Base-by-base conservation (phyloP, 2,888 invertebrate genomes). In the Zonitis immaculata region DNA sequence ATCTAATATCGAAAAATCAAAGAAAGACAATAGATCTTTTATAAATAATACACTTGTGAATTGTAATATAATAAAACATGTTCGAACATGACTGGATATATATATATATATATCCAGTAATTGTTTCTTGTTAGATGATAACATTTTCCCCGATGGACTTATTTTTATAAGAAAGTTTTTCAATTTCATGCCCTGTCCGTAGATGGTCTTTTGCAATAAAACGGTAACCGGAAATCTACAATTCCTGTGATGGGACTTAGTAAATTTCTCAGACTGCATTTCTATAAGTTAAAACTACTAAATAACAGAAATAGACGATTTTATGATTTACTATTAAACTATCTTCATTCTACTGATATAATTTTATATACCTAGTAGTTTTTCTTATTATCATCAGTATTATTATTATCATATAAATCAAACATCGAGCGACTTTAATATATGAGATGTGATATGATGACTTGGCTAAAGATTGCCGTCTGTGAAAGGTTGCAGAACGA, bases 111-210 rank as follows among this genome's bases (percentile, higher is more conserved):
- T n/a, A n/a, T n/a, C n/a, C 62, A 59, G 65, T 69, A 69, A 69
- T 71, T 70, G 70, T 71, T 71, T 69, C 62, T 67, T 65, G 66
- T 65, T 63, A 65, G 65, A 64, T 68, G 66, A 67, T 70, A 68
- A 67, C 66, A 64, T 61, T 35, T 8, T 62, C 66, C 68, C 63
- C 66, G 44, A 54, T 50, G 61, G 69, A 63, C 65, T 35, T 64
- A 68, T 70, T 72, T 72, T 68, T 69, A 68, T 68, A 71, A 70
- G 68, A 73, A 72, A 73, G 70, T 74, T 74, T 73, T 73, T 71
- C 73, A 74, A 74, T 74, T 75, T 75, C 74, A 72, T 72, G 73
- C 71, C 70, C 67, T 65, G 71, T 69, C 73, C 70, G 61, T 67
- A 61, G 5, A 16, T 35, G 35, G n/a, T n/a, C 35, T 54, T 63